phyloP scores from a whole-genome alignment of 2,797 vertebrate genomes.

The Threskiornis aethiopicus region DNA sequence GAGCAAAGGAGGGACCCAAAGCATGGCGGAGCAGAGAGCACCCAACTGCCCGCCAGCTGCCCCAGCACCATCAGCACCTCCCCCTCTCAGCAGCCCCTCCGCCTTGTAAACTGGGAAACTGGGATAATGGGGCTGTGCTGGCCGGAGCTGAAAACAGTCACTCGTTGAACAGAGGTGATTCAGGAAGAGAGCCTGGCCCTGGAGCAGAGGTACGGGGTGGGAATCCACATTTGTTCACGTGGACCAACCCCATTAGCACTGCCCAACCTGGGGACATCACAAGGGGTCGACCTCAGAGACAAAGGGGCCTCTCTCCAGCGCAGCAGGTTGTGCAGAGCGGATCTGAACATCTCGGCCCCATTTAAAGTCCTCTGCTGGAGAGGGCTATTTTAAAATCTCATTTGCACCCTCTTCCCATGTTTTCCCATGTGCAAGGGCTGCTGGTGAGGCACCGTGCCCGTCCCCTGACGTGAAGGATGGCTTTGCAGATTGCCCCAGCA shows the following conservation, averaged over 20 bases:
- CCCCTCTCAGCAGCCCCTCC: not conserved
- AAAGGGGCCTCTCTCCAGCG: not conserved
- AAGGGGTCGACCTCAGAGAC: too few species aligned
- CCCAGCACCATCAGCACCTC: not conserved
- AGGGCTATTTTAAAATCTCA: not conserved
- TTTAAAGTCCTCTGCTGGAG: not conserved
- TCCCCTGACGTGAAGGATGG: not conserved
- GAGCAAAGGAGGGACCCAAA: not conserved
- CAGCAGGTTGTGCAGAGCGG: not conserved
- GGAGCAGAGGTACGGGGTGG: not conserved
- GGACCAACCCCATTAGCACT: not conserved
- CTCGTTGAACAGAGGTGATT: not conserved
- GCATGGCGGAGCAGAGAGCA: not conserved
- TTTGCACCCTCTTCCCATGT: not conserved
- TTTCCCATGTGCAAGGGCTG: fast-evolving
- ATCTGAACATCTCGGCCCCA: not conserved
- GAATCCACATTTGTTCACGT: not conserved
- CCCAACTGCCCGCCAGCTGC: fast-evolving
- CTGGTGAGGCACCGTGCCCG: not conserved
- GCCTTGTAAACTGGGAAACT: not conserved
- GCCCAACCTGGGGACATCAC: not conserved
- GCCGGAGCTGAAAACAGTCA: not conserved
- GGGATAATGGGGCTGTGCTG: too few species aligned
- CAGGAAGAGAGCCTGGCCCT: not conserved
- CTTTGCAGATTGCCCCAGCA: not conserved